phyloP scores from a whole-genome alignment of 1,140 invertebrate genomes.

The Drosophila kurseongensis region DNA sequence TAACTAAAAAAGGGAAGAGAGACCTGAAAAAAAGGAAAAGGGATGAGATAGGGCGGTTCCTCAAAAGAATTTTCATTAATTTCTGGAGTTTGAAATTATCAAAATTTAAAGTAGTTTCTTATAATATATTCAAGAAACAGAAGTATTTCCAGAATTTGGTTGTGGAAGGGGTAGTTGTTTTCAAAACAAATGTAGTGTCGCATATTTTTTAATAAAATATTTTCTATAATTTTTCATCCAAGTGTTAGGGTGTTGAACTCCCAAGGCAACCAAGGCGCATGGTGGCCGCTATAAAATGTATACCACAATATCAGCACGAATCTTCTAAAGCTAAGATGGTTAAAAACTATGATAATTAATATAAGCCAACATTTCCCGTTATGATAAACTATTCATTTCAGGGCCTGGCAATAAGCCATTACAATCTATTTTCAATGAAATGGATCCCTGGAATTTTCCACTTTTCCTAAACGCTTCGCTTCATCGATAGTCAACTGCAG shows the following conservation, averaged over 20 bases:
- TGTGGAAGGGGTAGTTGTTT: neutral
- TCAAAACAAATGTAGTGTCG: too few relatives aligned
- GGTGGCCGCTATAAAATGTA: too few relatives aligned
- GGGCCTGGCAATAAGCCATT: conserved; percentile 4
- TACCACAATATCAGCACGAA: too few relatives aligned
- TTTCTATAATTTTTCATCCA: too few relatives aligned
- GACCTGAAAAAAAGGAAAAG: neutral
- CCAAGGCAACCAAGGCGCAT: too few relatives aligned
- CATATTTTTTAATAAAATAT: too few relatives aligned
- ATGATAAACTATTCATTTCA: conserved; percentile 1
- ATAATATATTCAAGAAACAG: neutral
- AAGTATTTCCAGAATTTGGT: too few relatives aligned
- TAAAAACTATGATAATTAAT: too few relatives aligned
- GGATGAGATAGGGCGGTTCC: conserved; percentile 3
- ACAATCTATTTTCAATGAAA: conserved; percentile 10
- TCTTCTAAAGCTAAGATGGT: too few relatives aligned
- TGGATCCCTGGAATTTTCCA: conserved; percentile 6
- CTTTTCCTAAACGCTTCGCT: conserved; percentile 5
- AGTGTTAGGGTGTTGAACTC: too few relatives aligned
- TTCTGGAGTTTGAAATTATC: neutral
- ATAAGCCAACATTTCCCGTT: neutral
- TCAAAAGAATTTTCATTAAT: conserved; percentile 16
- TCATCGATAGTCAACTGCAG: conserved; percentile 12
- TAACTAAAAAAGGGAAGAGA: neutral
- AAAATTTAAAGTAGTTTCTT: neutral